Conservation (phyloP, 2,113 vertebrate genomes). For the Coptodon rendalli region DNA sequence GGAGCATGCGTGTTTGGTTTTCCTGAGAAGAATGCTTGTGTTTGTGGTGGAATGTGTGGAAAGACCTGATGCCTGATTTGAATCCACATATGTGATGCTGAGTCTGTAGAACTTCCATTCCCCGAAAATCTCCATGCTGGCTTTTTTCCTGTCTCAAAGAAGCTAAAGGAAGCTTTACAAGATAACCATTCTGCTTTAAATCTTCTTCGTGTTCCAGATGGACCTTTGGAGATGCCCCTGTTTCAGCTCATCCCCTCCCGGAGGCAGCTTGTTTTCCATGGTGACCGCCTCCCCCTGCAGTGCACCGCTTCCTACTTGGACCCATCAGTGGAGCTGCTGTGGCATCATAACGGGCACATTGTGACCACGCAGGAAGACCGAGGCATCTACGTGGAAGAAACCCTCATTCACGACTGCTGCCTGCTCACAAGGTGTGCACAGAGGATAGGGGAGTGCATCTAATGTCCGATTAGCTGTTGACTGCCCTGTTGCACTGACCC, state of each 20-base stretch:
- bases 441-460: background rate
- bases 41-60: background rate
- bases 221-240: constrained; percentile 82
- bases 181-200: background rate
- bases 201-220: constrained; percentile 64
- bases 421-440: constrained; percentile 81
- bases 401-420: constrained; percentile 88
- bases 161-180: background rate
- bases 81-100: background rate
- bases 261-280: constrained; percentile 84
- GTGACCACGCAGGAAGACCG: constrained; percentile 75
- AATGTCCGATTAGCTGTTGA: background rate
- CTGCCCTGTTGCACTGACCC: background rate
- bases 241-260: constrained; percentile 89
- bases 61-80: background rate
- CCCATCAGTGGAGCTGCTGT: constrained; percentile 70
- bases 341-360: constrained; percentile 74
- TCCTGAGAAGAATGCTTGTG: background rate
- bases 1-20: background rate
- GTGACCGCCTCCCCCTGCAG: constrained; percentile 85
- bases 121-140: background rate
- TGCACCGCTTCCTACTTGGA: constrained; percentile 83
- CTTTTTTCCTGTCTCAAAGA: background rate
- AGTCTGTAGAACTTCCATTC: background rate
- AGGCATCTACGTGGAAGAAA: constrained; percentile 82